A percentile compares a stretch with the other conserved stretches of the same genome.
Evolutionary conservation across 1,140 invertebrate species (phyloP).

Genomic region (Caenorhabditis inopinata): DNA sequence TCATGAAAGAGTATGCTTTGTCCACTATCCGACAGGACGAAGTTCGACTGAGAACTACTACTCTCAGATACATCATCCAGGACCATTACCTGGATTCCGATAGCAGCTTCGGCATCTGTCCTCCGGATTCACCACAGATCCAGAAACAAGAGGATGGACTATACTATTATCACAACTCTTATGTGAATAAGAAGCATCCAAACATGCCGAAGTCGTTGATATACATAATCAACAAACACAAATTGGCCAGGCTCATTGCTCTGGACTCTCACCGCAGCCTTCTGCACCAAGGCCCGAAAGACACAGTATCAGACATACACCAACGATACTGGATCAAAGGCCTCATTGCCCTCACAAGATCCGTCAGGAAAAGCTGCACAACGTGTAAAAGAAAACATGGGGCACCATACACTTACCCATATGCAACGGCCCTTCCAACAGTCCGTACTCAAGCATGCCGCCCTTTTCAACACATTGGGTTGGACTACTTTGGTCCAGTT

Average conservation of each 20-base stretch:
- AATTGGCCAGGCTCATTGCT: background rate
- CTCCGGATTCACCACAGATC: background rate
- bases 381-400: background rate
- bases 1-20: too few relatives aligned
- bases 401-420: background rate
- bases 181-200: background rate
- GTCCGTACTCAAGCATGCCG: background rate
- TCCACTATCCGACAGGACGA: too few relatives aligned
- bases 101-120: too few relatives aligned
- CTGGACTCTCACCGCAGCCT: background rate
- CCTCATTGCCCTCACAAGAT: background rate
- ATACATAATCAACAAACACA: background rate
- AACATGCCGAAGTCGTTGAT: background rate
- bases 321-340: background rate
- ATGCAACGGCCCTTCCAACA: background rate
- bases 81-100: background rate
- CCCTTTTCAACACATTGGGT: constrained; percentile 6
- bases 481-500: constrained; percentile 29
- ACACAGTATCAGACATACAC: background rate
- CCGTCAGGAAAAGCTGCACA: background rate
- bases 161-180: too few relatives aligned
- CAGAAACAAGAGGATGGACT: background rate
- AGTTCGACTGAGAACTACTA: background rate
- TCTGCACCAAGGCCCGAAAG: background rate
- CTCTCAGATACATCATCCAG: background rate